Percentiles rank a stretch among this genome's conserved stretches.
Evolutionary conservation across 1,140 invertebrate species (phyloP).

Genomic region (Lethrus apterus): DNA sequence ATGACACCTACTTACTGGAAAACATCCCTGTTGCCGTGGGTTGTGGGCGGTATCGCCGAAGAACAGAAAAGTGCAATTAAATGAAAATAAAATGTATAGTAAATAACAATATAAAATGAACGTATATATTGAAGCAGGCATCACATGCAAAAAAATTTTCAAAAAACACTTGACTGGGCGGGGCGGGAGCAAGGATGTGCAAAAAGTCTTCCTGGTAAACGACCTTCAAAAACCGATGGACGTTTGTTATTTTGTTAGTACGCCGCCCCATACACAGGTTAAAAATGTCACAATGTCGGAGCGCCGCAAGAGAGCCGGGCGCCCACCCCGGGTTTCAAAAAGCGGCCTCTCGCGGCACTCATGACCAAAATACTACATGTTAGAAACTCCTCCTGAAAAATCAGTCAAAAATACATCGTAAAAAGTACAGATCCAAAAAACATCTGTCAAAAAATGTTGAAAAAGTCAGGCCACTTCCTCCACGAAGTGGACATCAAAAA

Average conservation of each 20-base stretch:
- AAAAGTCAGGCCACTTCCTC: too few relatives aligned
- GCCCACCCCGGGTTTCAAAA: slow-evolving; percentile 40
- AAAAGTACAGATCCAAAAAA: slow-evolving; percentile 17
- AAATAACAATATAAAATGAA: slow-evolving; percentile 42
- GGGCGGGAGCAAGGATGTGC: slow-evolving; percentile 42
- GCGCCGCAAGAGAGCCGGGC: slow-evolving; percentile 31
- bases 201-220: slow-evolving; percentile 42
- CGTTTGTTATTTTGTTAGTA: slow-evolving; percentile 45
- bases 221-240: slow-evolving; percentile 54
- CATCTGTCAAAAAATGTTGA: slow-evolving; percentile 19
- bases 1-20: slow-evolving; percentile 64
- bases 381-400: slow-evolving; percentile 35
- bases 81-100: slow-evolving; percentile 58
- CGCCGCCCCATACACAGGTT: slow-evolving; percentile 62
- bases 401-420: slow-evolving; percentile 30
- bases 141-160: slow-evolving; percentile 47
- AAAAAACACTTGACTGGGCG: slow-evolving; percentile 36
- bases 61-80: slow-evolving; percentile 70
- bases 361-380: slow-evolving; percentile 34
- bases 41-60: slow-evolving; percentile 61
- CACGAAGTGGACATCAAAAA: slow-evolving; percentile 21
- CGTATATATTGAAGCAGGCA: slow-evolving; percentile 47
- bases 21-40: slow-evolving; percentile 63
- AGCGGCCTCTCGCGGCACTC: slow-evolving; percentile 33
- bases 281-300: slow-evolving; percentile 58